Conservation (phyloP, 2,888 invertebrate genomes). For the Ornithoptera priamus region DNA sequence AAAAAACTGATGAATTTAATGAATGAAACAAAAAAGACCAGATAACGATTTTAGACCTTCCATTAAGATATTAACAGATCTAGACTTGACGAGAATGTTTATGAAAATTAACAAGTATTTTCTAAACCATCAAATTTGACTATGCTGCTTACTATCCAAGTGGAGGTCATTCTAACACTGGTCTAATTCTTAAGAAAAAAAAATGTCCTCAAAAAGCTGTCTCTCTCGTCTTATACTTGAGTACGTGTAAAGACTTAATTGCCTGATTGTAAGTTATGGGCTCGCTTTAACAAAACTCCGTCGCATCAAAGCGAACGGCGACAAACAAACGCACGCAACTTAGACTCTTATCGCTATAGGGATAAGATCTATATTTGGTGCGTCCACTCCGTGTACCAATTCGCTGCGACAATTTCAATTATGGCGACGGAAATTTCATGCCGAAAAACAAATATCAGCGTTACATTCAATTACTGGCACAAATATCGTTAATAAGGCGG, state of each 20-base stretch:
- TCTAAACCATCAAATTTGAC: too few species aligned
- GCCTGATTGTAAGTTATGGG: background rate
- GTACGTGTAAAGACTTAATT: constrained; percentile 5
- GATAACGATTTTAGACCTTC: too few species aligned
- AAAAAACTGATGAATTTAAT: too few species aligned
- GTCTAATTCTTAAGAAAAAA: background rate
- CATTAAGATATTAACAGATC: too few species aligned
- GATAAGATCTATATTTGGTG: constrained; percentile 21
- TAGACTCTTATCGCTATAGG: constrained; percentile 22
- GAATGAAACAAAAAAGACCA: too few species aligned
- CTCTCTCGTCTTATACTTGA: background rate
- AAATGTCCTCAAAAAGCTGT: background rate
- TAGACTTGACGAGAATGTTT: too few species aligned
- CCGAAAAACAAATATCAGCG: constrained; percentile 21
- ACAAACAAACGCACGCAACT: constrained; percentile 8
- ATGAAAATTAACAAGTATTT: too few species aligned
- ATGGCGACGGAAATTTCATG: constrained; percentile 9
- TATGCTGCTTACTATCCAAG: too few species aligned
- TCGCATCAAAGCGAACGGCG: constrained; percentile 15
- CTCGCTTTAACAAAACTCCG: constrained; percentile 4
- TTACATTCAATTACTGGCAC: constrained; percentile 5
- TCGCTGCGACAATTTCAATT: constrained; percentile 20
- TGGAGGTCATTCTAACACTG: too few species aligned
- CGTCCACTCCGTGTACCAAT: background rate
- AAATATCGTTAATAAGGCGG: constrained; percentile 7